Evolutionary conservation across 2,797 vertebrate species (phyloP).

Genomic region (Halcyon chelicuti): DNA sequence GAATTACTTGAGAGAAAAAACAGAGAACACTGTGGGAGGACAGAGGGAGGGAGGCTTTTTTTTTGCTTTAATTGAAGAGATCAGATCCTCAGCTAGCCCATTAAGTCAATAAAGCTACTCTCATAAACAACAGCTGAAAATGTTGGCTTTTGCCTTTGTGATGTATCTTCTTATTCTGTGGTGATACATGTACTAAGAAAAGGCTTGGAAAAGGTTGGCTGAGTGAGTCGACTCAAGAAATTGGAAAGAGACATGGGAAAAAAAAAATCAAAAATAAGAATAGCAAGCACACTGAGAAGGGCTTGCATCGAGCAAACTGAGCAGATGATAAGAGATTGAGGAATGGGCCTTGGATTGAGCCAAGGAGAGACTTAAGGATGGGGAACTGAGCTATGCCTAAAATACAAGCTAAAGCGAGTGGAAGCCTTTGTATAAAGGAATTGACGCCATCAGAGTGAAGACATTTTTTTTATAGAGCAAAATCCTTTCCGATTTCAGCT

Average conservation of each 20-base stretch:
- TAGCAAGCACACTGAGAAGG: slow-evolving; percentile 5
- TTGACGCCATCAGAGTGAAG: not conserved
- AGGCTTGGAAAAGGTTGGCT: slow-evolving; percentile 54
- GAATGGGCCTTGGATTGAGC: slow-evolving; percentile 9
- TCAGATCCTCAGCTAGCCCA: not conserved
- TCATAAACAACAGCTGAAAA: slow-evolving; percentile 49
- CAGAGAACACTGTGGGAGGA: not conserved
- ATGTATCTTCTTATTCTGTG: slow-evolving; percentile 15
- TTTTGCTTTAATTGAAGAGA: not conserved
- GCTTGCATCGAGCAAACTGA: not conserved
- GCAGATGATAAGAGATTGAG: slow-evolving; percentile 32
- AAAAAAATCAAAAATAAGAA: slow-evolving; percentile 35
- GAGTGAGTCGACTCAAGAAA: slow-evolving; percentile 34
- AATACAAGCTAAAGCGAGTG: not conserved
- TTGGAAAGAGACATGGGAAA: not conserved
- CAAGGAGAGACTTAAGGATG: slow-evolving; percentile 5
- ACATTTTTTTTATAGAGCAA: not conserved
- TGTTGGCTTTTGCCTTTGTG: slow-evolving; percentile 34
- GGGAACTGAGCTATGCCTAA: slow-evolving; percentile 13
- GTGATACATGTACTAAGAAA: slow-evolving; percentile 39
- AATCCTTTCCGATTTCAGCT: slow-evolving; percentile 37
- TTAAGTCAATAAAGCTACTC: slow-evolving; percentile 11
- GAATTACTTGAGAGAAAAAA: not conserved
- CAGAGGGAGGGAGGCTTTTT: not conserved
- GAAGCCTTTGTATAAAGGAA: not conserved